Base-by-base conservation (phyloP, 2,888 invertebrate species). In the Yponomeuta plumbellus region DNA sequence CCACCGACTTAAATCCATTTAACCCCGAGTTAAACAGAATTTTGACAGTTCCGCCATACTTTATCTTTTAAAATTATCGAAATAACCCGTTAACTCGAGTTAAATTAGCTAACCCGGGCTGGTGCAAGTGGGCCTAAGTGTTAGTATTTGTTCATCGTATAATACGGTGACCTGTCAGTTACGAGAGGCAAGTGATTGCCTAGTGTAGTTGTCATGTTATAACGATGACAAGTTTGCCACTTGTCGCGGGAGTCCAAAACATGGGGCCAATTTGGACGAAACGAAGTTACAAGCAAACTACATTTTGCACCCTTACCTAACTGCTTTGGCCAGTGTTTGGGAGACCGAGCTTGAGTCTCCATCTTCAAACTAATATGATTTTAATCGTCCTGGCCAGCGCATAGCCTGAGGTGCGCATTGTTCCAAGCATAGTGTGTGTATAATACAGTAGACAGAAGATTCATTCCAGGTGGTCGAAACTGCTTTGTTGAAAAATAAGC, bases 301-400 rank as follows among this genome's bases (percentile, higher is more conserved):
- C 44, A 52, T 17, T 52, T 13, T 17, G 17, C 17, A 13, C 17
- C 17, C 44, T 52, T 17, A 52, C 0, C 44, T 17, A 17, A 52
- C 44, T 52, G 17, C 17, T 52, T 13, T 52, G 44, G 17, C 44
- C 44, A 17, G 44, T 52, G 44, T 52, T 52, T 52, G 1, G 17
- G 44, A 52, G 17, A 52, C 44, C 44, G 44, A 0, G 44, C 10
- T 44, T 2, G 10, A 44, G 44, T 44, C 44, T 13, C 44, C 17
- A 52, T 52, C 44, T 52, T 52, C 44, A 52, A 52, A 52, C 44
- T 52, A 52, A 52, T 52, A 52, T 17, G 44, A 52, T 52, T 52
- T 52, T 52, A 52, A 52, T 52, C 44, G 44, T 52, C 44, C 44
- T 52, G 44, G 44, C 44, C 13, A 17, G 44, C 44, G 44, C 44